Base-by-base conservation (phyloP, 2,797 vertebrate genomes). In the Stomatorhinus walkeri region DNA sequence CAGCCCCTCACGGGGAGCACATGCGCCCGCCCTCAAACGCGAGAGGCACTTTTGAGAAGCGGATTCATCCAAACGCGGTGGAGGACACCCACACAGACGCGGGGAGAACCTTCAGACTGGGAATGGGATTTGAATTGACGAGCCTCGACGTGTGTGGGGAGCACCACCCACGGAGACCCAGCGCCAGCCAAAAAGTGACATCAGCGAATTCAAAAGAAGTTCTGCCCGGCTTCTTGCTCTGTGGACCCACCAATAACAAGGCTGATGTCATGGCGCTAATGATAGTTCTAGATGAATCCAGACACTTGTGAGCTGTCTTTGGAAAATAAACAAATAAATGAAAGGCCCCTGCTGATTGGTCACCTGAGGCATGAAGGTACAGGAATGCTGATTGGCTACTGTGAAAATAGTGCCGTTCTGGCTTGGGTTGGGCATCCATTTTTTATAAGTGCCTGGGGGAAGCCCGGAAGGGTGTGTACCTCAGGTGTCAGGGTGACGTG, bases 401-500 rank as follows among this genome's bases (percentile, higher is more conserved):
- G 52, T 46, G 79, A 14, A 64, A 85, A 51, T 43, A 24, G 10
- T 84, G 52, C 76, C 36, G 3, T 84, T 61, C 32, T 24, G n/a
- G 14, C 3, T 79, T 88, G 79, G 40, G 40, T 85, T 49, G 22
- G 79, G 46, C 51, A 61, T 59, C 59, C 54, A 46, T 85, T 46
- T 85, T 79, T 88, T 22, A 72, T 56, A 84, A 61, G 36, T 84
- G 88, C 88, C 88, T 56, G 52, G 79, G 81, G 88, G 88, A 84
- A 88, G 52, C 88, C 22, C 46, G 4, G 24, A 84, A 88, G 81
- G 14, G n/a, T 59, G 76, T 64, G 51, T 24, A 10, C 22, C 22
- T 85, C 79, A 64, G 88, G 54, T 84, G 40, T 88, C 54, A 32
- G 22, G 9, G 14, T 61, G 43, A 52, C 83, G 1, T 24, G 10